phyloP scores from a whole-genome alignment of 2,888 invertebrate genomes.

The Mythimna loreyi region DNA sequence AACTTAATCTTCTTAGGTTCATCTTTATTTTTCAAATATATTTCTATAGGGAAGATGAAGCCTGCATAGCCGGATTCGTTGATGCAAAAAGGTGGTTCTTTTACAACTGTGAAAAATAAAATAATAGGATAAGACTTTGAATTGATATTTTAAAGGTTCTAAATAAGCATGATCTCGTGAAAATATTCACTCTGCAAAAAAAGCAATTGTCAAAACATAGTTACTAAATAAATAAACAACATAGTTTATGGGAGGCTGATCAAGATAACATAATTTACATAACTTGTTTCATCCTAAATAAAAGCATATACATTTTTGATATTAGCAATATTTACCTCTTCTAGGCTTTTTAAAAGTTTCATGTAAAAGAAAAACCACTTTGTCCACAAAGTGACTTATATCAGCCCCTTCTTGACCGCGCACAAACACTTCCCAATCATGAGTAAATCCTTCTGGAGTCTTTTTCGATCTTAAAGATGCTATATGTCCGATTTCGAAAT shows the following conservation, averaged over 20 bases:
- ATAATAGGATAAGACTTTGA: neutral
- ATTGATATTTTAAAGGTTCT: neutral
- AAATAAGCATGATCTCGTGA: neutral
- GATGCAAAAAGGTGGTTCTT: slow-evolving; percentile 97
- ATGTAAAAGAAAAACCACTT: slow-evolving; percentile 97
- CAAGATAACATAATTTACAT: slow-evolving; percentile 45
- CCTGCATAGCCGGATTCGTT: slow-evolving; percentile 99
- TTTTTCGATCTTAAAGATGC: slow-evolving; percentile 95
- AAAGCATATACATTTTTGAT: neutral
- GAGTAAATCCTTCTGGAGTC: slow-evolving; percentile 97
- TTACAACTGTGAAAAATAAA: slow-evolving; percentile 93
- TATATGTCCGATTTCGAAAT: slow-evolving; percentile 98
- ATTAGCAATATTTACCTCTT: slow-evolving; percentile 92
- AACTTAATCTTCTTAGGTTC: slow-evolving; percentile 96
- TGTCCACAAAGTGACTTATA: slow-evolving; percentile 97
- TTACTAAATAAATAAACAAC: slow-evolving; percentile 53
- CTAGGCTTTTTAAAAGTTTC: slow-evolving; percentile 98
- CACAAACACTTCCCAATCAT: slow-evolving; percentile 99
- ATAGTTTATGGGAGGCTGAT: slow-evolving; percentile 32
- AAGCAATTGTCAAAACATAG: slow-evolving; percentile 20
- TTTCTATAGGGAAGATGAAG: slow-evolving; percentile 97
- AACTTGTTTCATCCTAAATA: slow-evolving; percentile 32
- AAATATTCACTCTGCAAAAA: slow-evolving; percentile 1
- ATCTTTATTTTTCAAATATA: slow-evolving; percentile 96
- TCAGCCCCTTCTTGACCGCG: slow-evolving; percentile 96